Evolutionary conservation across 1,140 invertebrate species (phyloP).

Genomic region (Medauroidea extradentata): DNA sequence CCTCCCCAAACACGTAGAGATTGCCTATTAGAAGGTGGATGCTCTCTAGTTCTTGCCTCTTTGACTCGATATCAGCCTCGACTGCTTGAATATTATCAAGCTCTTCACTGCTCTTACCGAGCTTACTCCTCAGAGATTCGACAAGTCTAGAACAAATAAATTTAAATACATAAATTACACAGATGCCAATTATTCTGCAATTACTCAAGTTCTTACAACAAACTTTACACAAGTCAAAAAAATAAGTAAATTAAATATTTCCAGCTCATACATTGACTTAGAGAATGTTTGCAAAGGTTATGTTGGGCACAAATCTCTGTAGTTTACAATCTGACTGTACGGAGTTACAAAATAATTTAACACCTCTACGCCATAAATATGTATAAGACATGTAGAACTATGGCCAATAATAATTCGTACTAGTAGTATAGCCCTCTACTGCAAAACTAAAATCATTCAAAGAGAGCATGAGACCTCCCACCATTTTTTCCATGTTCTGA

Average conservation of each 20-base stretch:
- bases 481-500: too few relatives aligned
- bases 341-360: too few relatives aligned
- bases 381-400: too few relatives aligned
- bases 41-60: conserved; percentile 58
- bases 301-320: not conserved
- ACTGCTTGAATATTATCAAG: conserved; percentile 43
- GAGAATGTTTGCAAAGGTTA: not conserved
- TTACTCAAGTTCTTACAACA: not conserved
- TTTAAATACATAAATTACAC: not conserved
- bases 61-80: conserved; percentile 57
- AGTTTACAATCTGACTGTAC: too few relatives aligned
- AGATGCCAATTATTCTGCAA: not conserved
- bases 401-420: too few relatives aligned
- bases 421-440: too few relatives aligned
- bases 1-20: conserved; percentile 64
- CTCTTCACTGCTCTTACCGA: conserved; percentile 20
- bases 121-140: conserved; percentile 49
- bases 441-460: too few relatives aligned
- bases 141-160: conserved; percentile 39
- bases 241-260: not conserved
- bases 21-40: conserved; percentile 56
- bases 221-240: not conserved
- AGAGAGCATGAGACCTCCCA: too few relatives aligned
- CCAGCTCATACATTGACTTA: not conserved
- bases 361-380: too few relatives aligned